Evolutionary conservation across 2,888 invertebrate genomes (phyloP).

Genomic region (Dynastes hyllus): DNA sequence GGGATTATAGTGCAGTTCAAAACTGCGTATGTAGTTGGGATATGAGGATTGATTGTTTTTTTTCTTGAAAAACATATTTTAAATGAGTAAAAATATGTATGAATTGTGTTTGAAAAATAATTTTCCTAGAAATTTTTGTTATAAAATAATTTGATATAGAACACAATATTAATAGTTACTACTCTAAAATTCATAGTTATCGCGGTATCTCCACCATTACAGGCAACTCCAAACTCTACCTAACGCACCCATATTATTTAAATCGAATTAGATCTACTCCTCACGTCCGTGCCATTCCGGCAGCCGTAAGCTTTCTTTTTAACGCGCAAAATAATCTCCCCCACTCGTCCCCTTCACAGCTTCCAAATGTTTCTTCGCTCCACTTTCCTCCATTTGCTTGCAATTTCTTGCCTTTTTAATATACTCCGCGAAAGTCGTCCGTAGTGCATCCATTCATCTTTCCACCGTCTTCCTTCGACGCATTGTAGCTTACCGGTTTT

Average conservation of each 20-base stretch:
- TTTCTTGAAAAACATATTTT: too few relatives aligned
- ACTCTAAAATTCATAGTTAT: background rate
- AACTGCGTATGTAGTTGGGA: too few relatives aligned
- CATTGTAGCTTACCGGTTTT: background rate
- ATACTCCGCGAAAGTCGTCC: background rate
- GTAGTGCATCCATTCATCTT: background rate
- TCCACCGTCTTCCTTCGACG: background rate
- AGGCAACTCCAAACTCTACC: background rate
- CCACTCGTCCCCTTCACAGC: background rate
- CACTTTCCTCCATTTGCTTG: background rate
- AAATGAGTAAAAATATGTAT: too few relatives aligned
- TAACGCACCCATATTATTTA: conserved; percentile 6
- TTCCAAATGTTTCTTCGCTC: background rate
- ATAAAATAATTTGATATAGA: too few relatives aligned
- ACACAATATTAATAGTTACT: too few relatives aligned
- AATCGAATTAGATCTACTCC: conserved; percentile 4
- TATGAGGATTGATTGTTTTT: too few relatives aligned
- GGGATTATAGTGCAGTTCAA: too few relatives aligned
- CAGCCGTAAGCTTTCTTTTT: background rate
- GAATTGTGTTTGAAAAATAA: too few relatives aligned
- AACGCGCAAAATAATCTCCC: conserved; percentile 10
- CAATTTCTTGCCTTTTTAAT: background rate
- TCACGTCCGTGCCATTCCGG: background rate
- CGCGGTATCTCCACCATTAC: background rate
- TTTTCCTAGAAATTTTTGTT: too few relatives aligned